phyloP scores from a whole-genome alignment of 1,140 invertebrate genomes.

The Drosophila asahinai region DNA sequence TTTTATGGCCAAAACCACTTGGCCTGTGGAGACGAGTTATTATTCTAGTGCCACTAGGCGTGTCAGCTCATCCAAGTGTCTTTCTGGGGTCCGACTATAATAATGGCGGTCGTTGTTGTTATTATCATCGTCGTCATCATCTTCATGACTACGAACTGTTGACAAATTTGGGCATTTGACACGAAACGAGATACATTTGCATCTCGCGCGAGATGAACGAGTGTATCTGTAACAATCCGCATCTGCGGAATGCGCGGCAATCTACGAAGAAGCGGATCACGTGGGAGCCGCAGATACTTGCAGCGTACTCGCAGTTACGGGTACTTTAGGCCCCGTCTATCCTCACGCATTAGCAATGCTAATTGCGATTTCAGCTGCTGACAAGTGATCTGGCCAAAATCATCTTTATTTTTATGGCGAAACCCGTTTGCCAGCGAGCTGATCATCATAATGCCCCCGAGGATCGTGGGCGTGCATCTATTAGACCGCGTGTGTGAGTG shows the following conservation, averaged over 20 bases:
- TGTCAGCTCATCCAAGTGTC: conserved; percentile 57
- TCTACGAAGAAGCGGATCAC: conserved; percentile 34
- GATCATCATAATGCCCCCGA: conserved; percentile 39
- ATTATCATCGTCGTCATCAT: conserved; percentile 21
- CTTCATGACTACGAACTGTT: conserved; percentile 8
- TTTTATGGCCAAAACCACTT: conserved; percentile 75
- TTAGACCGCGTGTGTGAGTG: conserved; percentile 50
- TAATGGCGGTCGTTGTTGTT: conserved; percentile 22
- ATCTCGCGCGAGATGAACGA: conserved; percentile 7
- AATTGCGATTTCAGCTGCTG: conserved; percentile 64
- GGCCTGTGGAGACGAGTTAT: conserved; percentile 28
- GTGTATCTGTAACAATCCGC: conserved; percentile 42
- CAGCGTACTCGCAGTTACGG: conserved; percentile 37
- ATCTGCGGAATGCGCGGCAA: conserved; percentile 34
- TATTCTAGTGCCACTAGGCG: conserved; percentile 68
- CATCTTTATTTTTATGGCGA: conserved; percentile 77
- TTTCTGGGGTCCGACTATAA: conserved; percentile 18
- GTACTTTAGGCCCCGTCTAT: conserved; percentile 50
- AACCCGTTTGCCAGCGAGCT: conserved; percentile 56
- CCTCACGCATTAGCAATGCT: conserved; percentile 72
- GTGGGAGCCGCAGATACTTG: conserved; percentile 56
- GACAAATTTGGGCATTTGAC: conserved; percentile 55
- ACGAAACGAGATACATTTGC: conserved; percentile 57
- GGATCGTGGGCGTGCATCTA: conserved; percentile 78
- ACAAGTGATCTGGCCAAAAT: conserved; percentile 74